A percentile compares a stretch with the other conserved stretches of the same genome.
Evolutionary conservation across 2,888 invertebrate genomes (phyloP).

Genomic region (Lasius fuliginosus): DNA sequence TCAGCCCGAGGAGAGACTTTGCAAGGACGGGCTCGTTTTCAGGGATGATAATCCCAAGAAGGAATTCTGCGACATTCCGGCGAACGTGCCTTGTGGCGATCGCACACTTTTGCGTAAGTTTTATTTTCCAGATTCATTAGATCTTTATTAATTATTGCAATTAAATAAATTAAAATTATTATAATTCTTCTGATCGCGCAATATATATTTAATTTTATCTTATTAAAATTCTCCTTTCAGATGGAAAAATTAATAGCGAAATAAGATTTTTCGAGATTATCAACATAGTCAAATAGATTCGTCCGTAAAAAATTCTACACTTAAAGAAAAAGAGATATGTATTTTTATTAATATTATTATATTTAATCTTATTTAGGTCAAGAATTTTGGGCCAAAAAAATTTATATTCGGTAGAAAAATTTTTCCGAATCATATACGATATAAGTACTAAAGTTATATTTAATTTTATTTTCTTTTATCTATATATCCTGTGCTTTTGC

Average conservation of each 20-base stretch:
- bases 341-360: not conserved
- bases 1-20: slow-evolving; percentile 89
- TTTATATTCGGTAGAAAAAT: not conserved
- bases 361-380: not conserved
- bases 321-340: not conserved
- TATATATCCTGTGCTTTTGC: not conserved
- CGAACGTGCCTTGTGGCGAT: slow-evolving; percentile 93
- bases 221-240: not conserved
- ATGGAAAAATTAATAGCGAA: not conserved
- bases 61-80: slow-evolving; percentile 92
- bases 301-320: not conserved
- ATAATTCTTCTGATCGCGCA: not conserved
- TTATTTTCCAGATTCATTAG: not conserved
- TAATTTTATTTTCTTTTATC: not conserved
- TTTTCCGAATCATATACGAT: not conserved
- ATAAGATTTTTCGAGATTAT: not conserved
- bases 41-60: slow-evolving; percentile 91
- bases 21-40: slow-evolving; percentile 93
- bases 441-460: not conserved
- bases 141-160: slow-evolving; percentile 2
- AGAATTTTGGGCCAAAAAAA: not conserved
- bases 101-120: slow-evolving; percentile 92
- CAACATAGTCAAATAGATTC: not conserved
- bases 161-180: not conserved
- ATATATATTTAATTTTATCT: not conserved